phyloP scores from a whole-genome alignment of 2,797 vertebrate species.

The Oryzias dopingdopingensis region DNA sequence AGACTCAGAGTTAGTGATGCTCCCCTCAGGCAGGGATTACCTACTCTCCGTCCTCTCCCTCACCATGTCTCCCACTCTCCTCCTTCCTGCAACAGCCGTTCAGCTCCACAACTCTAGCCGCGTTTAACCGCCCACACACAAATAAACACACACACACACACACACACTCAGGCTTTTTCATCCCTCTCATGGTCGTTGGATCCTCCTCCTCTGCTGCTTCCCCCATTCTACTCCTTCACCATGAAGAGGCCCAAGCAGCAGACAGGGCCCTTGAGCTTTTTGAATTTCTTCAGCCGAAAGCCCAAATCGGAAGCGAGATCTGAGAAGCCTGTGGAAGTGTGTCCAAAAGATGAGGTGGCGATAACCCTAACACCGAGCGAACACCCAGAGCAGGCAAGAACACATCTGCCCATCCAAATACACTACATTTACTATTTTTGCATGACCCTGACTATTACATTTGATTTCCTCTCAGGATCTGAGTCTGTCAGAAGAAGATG shows the following conservation, averaged over 20 bases:
- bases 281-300: slow-evolving; percentile 82
- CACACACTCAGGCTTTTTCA: slow-evolving; percentile 15
- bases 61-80: slow-evolving; percentile 49
- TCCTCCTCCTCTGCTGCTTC: slow-evolving; percentile 57
- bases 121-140: slow-evolving; percentile 17
- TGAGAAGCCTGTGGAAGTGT: slow-evolving; percentile 59
- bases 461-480: slow-evolving; percentile 53
- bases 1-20: slow-evolving; percentile 60
- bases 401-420: not conserved
- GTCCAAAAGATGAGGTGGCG: slow-evolving; percentile 65
- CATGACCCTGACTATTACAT: not conserved
- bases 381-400: slow-evolving; percentile 69
- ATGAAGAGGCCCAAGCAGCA: slow-evolving; percentile 83
- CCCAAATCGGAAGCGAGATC: slow-evolving; percentile 72
- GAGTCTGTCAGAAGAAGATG: slow-evolving; percentile 53
- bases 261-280: slow-evolving; percentile 76
- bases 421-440: too few relatives aligned
- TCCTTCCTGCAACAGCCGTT: slow-evolving; percentile 38
- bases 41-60: slow-evolving; percentile 53
- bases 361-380: slow-evolving; percentile 72
- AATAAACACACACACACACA: slow-evolving; percentile 7
- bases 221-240: slow-evolving; percentile 43
- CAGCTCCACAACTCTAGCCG: slow-evolving; percentile 41
- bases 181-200: slow-evolving; percentile 71
- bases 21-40: slow-evolving; percentile 65